Base-by-base conservation (phyloP, 2,113 vertebrate species). In the Synodontis membranacea region DNA sequence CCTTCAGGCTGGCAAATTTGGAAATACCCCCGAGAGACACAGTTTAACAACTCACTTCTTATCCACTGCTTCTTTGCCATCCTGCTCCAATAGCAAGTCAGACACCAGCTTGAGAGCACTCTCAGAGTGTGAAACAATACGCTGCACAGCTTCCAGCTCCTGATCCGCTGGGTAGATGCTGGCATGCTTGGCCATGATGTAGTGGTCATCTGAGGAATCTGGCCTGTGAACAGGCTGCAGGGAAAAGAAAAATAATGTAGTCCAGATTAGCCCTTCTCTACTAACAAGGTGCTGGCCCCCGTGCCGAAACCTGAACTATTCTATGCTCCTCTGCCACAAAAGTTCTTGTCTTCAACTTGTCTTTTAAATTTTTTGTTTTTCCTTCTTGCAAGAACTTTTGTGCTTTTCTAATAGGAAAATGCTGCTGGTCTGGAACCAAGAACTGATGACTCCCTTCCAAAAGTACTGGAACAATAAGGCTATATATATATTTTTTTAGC, bases 41-140 rank as follows among this genome's bases (percentile, higher is more conserved):
- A 39, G 34, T 31, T 12, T 17, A 21, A 58, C 25, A 34, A 44
- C 89, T 92, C 91, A 95, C 95, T 89, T 82, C 79, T 93, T 94
- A 37, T 93, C 93, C 0, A 90, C 89, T 80, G 46, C 85, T 39
- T 66, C 87, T 48, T 91, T 89, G 70, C 80, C 84, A 39, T 93
- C 93, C 60, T 94, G 93, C 86, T 94, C 94, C 5, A 94, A 89
- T 90, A 97, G 90, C 11, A 90, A 90, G 91, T 97, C 95, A 0
- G 96, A 96, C 88, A 97, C 96, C 86, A 96, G 94, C 79, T 96
- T 95, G 19, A 96, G 94, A 37, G 96, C 96, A 1, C 93, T 93
- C 90, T 97, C 96, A 0, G 92, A 90, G 70, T 96, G 96, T 0
- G 95, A 96, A 25, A 97, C 95, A 0, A 95, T 95, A 72, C 89